Percentiles rank a stretch among this genome's conserved stretches.
These are phyloP conservation scores for Erebia epiphron DNA, from an alignment of 2,888 invertebrate species.

Conservation along the genomic window DNA sequence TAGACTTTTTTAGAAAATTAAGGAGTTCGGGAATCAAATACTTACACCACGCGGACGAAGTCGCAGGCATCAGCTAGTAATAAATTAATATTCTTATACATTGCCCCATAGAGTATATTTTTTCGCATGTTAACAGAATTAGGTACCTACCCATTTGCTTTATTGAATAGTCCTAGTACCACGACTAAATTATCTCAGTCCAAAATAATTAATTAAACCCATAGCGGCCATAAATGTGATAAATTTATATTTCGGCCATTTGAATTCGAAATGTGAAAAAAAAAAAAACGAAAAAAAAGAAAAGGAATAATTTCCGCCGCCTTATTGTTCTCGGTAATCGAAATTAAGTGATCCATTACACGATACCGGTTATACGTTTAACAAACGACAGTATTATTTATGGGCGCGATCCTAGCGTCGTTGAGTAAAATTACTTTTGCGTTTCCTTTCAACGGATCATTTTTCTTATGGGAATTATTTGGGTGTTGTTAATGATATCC, in stretches of 20 bases:
- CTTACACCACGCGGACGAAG: too few relatives aligned
- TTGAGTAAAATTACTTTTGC: constrained; percentile 43
- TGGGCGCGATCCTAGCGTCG: constrained; percentile 62
- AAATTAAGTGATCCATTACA: constrained; percentile 82
- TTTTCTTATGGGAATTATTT: constrained; percentile 27
- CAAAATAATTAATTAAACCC: too few relatives aligned
- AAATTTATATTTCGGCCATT: background rate
- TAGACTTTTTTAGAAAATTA: too few relatives aligned
- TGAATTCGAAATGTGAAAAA: constrained; percentile 22
- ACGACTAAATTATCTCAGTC: too few relatives aligned
- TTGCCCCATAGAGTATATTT: too few relatives aligned
- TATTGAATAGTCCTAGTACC: too few relatives aligned
- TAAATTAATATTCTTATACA: too few relatives aligned
- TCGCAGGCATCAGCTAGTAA: too few relatives aligned
- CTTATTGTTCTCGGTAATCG: constrained; percentile 77
- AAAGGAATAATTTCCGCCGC: constrained; percentile 78
- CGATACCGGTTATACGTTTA: constrained; percentile 70
- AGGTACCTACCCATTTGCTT: too few relatives aligned
- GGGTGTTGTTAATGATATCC: constrained; percentile 26
- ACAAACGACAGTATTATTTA: constrained; percentile 70
- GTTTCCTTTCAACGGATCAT: constrained; percentile 34
- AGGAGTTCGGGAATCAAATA: too few relatives aligned
- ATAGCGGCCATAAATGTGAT: too few relatives aligned
- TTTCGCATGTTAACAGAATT: too few relatives aligned
- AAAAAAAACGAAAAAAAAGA: constrained; percentile 66